Base-by-base conservation (phyloP, 2,888 invertebrate genomes). In the Tachina lurida region DNA sequence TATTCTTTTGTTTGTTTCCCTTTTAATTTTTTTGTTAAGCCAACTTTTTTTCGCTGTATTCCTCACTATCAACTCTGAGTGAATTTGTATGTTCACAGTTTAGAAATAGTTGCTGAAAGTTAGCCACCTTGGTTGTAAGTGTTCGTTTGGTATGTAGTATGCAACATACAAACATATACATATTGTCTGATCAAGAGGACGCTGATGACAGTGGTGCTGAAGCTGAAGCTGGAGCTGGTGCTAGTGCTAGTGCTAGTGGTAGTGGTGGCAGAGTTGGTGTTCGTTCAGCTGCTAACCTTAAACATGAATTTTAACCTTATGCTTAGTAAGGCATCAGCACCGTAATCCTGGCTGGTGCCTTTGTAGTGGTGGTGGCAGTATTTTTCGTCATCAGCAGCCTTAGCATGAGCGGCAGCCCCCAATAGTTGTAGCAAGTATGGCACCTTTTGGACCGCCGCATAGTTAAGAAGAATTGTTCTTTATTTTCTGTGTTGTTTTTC, bases 51-150 rank as follows among this genome's bases (percentile, higher is more conserved):
- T 41, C 56, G 41, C 65, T 86, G 87, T 86, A 88, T 87, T 80
- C 87, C 83, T 87, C 87, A 88, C 90, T 91, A 91, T 91, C 91
- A 91, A 89, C 89, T 89, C 89, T 91, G 91, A 91, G 91, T 91
- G 91, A 91, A 91, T 91, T 91, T 91, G 91, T 91, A 90, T 91
- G 91, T 91, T 91, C 90, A 90, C 90, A 91, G 91, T 91, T 91
- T 88, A 90, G 88, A 83, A 83, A 83, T 83, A 77, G 83, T 77
- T 83, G 56, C 71, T 73, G 41, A 60, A 73, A 83, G 56, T 71
- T 76, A 82, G 82, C 80, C 83, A 77, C 83, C 83, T 77, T 83
- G 31, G 52, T 73, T 77, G 82, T 83, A 83, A 83, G 83, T 77
- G 83, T 83, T 83, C 58, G 60, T 65, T 60, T 45, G 71, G 77